Evolutionary conservation across 1,140 invertebrate species (phyloP), one percentile per base, ranked within the genome.

Genomic region (Euglossa dilemma): DNA sequence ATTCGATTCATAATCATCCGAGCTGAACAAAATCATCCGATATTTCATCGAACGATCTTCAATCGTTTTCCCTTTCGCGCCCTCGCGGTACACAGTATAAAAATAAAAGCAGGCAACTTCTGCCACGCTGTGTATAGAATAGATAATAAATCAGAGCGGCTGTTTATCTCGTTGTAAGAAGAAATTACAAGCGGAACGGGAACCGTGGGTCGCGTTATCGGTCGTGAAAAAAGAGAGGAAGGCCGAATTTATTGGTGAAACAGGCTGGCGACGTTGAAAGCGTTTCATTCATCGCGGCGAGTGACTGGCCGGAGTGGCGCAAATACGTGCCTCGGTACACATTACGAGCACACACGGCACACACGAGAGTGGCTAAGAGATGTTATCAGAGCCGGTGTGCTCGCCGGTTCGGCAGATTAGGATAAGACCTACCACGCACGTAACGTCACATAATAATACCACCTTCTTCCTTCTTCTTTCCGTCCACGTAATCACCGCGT

Each of bases 401-500:
- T 76, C 45, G 79, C 54, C 28, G 70, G 54, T 87, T 64, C 50
- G 77, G 25, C 61, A 89, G 80, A 79, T 84, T 86, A 84, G 63
- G 72, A 78, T 80, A 85, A 85, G 61, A 72, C 54, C 54, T 78
- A 77, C 64, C 45, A 50, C 73, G 72, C 81, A 73, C 85, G 86
- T 87, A 84, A 87, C 59, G 81, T 87, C 80, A 67, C 67, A 75
- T 84, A 87, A 87, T 87, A 87, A 87, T 54, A 56, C 47, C 45
- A 56, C 64, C 54, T 52, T 54, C 72, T 64, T 86, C 79, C 61
- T 80, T 70, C 82, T 78, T 78, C 79, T 83, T 83, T 72, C 76
- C 64, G 50, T 63, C 77, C 82, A 75, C 88, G 80, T 89, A 87
- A 86, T 83, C 87, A 85, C 70, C 71, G 84, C 83, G 74, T 85